These are phyloP conservation scores for Apaloderma vittatum DNA, from an alignment of 2,113 vertebrate species.

Conservation along the genomic window DNA sequence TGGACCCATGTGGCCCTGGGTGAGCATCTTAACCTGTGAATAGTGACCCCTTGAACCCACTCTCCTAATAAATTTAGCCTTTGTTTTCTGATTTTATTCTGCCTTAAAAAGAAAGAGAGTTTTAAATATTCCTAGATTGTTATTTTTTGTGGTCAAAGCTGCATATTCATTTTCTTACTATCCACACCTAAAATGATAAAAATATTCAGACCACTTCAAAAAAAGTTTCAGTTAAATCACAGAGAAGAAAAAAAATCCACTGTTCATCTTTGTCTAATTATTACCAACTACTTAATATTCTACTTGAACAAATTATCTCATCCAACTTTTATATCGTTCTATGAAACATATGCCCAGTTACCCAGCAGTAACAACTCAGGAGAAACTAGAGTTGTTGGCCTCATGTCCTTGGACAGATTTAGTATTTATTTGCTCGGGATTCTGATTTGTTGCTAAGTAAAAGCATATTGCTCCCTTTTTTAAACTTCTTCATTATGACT, in stretches of 20 bases:
- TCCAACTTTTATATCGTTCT: rapidly evolving
- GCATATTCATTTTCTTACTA: neutral
- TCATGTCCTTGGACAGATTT: neutral
- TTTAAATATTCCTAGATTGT: neutral
- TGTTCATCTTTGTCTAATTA: neutral
- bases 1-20: neutral
- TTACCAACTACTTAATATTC: neutral
- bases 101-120: neutral
- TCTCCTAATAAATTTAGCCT: neutral
- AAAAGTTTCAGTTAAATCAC: neutral
- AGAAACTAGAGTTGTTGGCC: neutral
- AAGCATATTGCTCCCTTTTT: neutral
- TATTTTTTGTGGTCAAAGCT: neutral
- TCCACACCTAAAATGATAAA: neutral
- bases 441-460: neutral
- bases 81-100: neutral
- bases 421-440: neutral
- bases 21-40: neutral
- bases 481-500: neutral
- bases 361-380: neutral
- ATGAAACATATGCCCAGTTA: neutral
- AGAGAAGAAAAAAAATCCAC: neutral
- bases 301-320: neutral
- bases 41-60: neutral
- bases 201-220: neutral